These are phyloP conservation scores for Callorhinus ursinus DNA, from an alignment of 2,113 vertebrate genomes.

Conservation along the genomic window DNA sequence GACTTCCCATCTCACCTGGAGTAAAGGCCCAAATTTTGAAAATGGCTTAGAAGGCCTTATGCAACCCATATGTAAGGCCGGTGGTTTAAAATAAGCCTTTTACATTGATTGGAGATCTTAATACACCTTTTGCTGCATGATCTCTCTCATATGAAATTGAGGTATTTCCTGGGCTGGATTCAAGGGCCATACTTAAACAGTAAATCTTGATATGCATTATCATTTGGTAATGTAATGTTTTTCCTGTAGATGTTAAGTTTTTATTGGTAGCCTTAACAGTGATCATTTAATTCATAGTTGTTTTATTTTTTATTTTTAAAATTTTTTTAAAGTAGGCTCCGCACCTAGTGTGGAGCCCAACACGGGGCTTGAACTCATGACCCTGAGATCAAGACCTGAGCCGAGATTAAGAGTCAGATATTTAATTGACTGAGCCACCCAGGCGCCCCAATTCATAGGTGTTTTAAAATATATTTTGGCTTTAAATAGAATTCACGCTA, in stretches of 20 bases:
- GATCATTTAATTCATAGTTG: slow-evolving; percentile 6
- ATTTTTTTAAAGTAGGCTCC: not conserved
- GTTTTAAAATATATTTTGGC: slow-evolving; percentile 32
- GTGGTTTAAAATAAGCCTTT: slow-evolving; percentile 16
- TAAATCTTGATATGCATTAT: not conserved
- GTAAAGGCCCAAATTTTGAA: slow-evolving; percentile 1
- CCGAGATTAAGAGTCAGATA: not conserved
- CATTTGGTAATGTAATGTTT: not conserved
- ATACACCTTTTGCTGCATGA: not conserved
- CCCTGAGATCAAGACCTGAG: not conserved
- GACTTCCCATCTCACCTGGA: slow-evolving; percentile 4
- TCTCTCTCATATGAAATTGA: not conserved
- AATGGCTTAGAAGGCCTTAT: not conserved
- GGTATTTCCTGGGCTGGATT: not conserved
- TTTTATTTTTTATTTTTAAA: not conserved
- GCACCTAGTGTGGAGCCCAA: not conserved
- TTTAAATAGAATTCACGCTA: slow-evolving; percentile 18
- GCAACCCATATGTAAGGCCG: not conserved
- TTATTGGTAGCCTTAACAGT: not conserved
- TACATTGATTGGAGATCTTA: not conserved
- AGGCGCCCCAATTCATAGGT: not conserved
- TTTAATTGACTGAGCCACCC: not conserved
- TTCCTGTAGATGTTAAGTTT: not conserved
- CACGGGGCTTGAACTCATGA: not conserved
- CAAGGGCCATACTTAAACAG: not conserved